These are phyloP conservation scores for Sebastes flavidus DNA, from an alignment of 2,797 vertebrate genomes.

Conservation along the genomic window DNA sequence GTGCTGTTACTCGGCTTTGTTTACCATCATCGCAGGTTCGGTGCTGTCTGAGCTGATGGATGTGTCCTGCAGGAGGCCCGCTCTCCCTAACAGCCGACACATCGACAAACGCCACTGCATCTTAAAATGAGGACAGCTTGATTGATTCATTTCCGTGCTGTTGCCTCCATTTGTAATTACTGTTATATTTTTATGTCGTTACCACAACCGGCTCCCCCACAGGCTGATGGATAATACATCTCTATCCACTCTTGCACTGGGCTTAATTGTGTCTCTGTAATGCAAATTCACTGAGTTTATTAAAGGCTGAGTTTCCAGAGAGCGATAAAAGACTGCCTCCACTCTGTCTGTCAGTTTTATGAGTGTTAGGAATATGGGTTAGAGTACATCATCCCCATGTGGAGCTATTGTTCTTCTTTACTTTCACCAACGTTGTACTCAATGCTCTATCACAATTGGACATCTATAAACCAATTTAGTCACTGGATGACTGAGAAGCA, in stretches of 20 bases:
- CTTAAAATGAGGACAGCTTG: constrained; percentile 55
- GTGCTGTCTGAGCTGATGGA: constrained; percentile 57
- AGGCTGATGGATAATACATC: constrained; percentile 59
- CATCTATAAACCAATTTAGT: not conserved
- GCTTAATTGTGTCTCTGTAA: constrained; percentile 58
- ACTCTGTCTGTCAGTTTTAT: constrained; percentile 32
- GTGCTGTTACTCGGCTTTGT: constrained; percentile 21
- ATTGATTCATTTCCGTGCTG: constrained; percentile 69
- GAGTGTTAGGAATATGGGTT: constrained; percentile 1
- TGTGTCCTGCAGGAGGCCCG: constrained; percentile 49
- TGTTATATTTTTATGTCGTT: constrained; percentile 69
- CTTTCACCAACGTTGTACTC: not conserved
- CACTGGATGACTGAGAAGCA: not conserved
- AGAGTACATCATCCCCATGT: not conserved
- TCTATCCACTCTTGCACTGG: constrained; percentile 47
- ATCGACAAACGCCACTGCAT: constrained; percentile 21
- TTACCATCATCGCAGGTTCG: constrained; percentile 41
- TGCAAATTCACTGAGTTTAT: constrained; percentile 53
- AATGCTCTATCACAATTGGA: not conserved
- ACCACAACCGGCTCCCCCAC: constrained; percentile 34
- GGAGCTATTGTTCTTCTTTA: not conserved
- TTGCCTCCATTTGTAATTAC: constrained; percentile 72
- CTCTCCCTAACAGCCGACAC: constrained; percentile 21
- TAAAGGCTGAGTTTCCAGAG: constrained; percentile 36
- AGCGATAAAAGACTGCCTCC: constrained; percentile 26